phyloP scores from a whole-genome alignment of 2,113 vertebrate genomes.

The Otocyon megalotis region DNA sequence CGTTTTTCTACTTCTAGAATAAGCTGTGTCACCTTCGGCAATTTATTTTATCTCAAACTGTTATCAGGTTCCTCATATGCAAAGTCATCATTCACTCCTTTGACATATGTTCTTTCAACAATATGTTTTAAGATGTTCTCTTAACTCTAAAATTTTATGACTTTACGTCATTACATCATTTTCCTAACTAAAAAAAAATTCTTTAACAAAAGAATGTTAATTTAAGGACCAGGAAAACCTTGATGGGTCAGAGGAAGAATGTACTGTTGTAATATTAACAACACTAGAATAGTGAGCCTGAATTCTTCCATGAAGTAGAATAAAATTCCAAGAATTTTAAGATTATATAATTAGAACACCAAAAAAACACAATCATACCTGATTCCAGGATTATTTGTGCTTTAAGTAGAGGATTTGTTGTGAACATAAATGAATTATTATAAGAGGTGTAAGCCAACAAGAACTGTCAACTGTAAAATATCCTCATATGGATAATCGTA shows the following conservation, averaged over 20 bases:
- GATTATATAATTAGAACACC: constrained; percentile 30
- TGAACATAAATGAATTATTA: constrained; percentile 33
- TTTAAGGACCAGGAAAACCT: neutral
- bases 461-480: constrained; percentile 2
- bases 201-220: constrained; percentile 16
- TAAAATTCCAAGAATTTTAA: constrained; percentile 1
- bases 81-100: constrained; percentile 26
- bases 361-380: constrained; percentile 18
- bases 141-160: constrained; percentile 22
- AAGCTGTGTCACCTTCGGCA: neutral
- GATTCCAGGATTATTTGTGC: constrained; percentile 47
- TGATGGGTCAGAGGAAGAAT: neutral
- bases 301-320: neutral
- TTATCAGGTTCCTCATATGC: neutral
- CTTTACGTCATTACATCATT: neutral
- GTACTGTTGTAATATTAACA: neutral
- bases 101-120: neutral
- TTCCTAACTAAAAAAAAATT: neutral
- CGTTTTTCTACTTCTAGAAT: neutral
- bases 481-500: neutral
- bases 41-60: neutral
- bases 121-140: neutral
- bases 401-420: constrained; percentile 39
- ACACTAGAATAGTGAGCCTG: neutral
- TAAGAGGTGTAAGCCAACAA: neutral